Percentiles rank a stretch among this genome's conserved stretches.
Evolutionary conservation across 2,888 invertebrate genomes (phyloP).

Genomic region (Brachyptera risi): DNA sequence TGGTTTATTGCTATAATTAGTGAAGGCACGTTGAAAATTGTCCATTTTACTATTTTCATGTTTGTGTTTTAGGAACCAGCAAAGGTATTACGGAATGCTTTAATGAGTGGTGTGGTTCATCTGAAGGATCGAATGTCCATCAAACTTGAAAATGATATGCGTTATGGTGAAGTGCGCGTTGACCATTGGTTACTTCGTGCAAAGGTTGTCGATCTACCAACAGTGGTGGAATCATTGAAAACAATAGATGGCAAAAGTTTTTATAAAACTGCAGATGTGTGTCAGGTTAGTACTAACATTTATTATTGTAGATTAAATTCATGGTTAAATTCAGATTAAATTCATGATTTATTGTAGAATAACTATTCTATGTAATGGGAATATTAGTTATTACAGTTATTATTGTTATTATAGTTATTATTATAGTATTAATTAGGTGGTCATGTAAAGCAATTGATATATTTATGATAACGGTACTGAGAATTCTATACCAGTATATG

Average conservation of each 20-base stretch:
- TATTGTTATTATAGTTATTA: too few species aligned
- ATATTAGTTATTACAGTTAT: not conserved
- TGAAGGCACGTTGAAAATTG: not conserved
- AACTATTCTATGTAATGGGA: too few species aligned
- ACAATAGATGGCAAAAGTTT: conserved; percentile 95
- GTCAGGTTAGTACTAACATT: conserved; percentile 58
- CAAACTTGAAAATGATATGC: conserved; percentile 81
- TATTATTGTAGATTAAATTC: not conserved
- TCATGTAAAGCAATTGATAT: too few species aligned
- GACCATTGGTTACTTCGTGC: conserved; percentile 85
- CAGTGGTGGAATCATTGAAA: conserved; percentile 88
- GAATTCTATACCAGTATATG: too few species aligned
- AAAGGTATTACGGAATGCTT: conserved; percentile 64
- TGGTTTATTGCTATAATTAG: too few species aligned
- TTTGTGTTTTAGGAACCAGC: conserved; percentile 74
- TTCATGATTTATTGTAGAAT: too few species aligned
- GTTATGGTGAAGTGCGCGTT: conserved; percentile 82
- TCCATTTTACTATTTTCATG: conserved; percentile 28
- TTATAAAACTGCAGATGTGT: conserved; percentile 96
- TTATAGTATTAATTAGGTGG: too few species aligned
- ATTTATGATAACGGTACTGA: too few species aligned
- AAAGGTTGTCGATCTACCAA: conserved; percentile 88
- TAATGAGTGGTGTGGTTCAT: conserved; percentile 66
- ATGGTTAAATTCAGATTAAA: not conserved
- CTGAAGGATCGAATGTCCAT: conserved; percentile 82